Evolutionary conservation across 2,888 invertebrate species (phyloP), one percentile per base, ranked within the genome.

Genomic region (Brenthis daphne): DNA sequence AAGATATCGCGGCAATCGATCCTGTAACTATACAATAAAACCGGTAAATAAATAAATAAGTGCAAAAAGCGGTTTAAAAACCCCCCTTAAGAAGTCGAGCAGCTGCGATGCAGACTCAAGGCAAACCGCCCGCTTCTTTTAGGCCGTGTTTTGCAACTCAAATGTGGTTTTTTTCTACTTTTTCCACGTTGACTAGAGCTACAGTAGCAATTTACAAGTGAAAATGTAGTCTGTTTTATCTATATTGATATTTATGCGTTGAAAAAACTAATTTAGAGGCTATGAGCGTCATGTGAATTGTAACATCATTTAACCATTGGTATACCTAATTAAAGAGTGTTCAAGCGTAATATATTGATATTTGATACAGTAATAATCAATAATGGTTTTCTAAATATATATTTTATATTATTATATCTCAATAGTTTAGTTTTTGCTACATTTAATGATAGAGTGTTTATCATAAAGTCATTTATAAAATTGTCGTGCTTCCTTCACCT

Each of bases 51-150:
- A 83, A 85, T 84, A 84, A 85, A 81, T 82, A 78, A 80, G 74
- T 76, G 77, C 80, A 88, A 88, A 87, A 88, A 86, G 85, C 80
- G 75, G 85, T 82, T 84, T 86, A 84, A 85, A 83, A 87, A 88
- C 86, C 85, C 83, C 86, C 87, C 86, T 82, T 78, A 78, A 76
- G 76, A 78, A 61, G 57, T 65, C 63, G 83, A 87, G 89, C 90
- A 90, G 91, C 85, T 82, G 79, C 81, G 77, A 76, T 76, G 76
- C 77, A 75, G 80, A 78, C 85, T 88, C 91, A 91, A 90, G 91
- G 91, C 85, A 78, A 92, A 86, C 91, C 80, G 77, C 87, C 84
- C 79, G 85, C 84, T 83, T 86, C 85, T 79, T 75, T 80, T 78
- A 77, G 76, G 78, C 76, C 78, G 76, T 74, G 76, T 76, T 73